phyloP scores from a whole-genome alignment of 2,888 invertebrate species.

The Trissolcus brochymenae region DNA sequence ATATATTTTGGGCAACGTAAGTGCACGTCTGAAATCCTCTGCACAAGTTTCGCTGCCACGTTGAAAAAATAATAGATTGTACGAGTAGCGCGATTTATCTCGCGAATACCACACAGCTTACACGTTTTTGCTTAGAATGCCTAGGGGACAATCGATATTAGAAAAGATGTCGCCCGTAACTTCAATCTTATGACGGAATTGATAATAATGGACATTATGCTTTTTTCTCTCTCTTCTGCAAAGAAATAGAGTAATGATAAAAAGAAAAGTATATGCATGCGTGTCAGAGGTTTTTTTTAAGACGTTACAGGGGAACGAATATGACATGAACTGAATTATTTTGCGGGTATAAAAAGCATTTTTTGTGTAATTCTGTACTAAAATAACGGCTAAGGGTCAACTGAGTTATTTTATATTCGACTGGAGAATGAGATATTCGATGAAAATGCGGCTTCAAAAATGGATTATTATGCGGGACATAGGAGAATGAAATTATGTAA shows the following conservation, averaged over 20 bases:
- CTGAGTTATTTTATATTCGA: too few relatives aligned
- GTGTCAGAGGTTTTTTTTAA: background rate
- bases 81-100: slow-evolving; percentile 45
- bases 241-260: too few relatives aligned
- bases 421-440: too few relatives aligned
- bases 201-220: background rate
- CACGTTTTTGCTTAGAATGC: slow-evolving; percentile 23
- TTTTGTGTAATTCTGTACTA: too few relatives aligned
- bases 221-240: background rate
- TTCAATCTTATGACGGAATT: background rate
- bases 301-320: too few relatives aligned
- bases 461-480: too few relatives aligned
- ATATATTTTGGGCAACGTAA: slow-evolving; percentile 67
- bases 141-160: slow-evolving; percentile 37
- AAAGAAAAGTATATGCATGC: background rate
- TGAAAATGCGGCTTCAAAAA: too few relatives aligned
- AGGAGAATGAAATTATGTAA: slow-evolving; percentile 20
- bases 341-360: too few relatives aligned
- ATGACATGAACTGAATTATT: too few relatives aligned
- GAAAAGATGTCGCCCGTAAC: slow-evolving; percentile 36
- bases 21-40: slow-evolving; percentile 45
- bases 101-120: slow-evolving; percentile 15
- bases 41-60: slow-evolving; percentile 33
- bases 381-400: too few relatives aligned
- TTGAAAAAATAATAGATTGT: slow-evolving; percentile 47